A percentile compares a stretch with the other conserved stretches of the same genome.
These are phyloP conservation scores for Mycalesis mineus DNA, from an alignment of 2,888 invertebrate genomes.

Conservation along the genomic window DNA sequence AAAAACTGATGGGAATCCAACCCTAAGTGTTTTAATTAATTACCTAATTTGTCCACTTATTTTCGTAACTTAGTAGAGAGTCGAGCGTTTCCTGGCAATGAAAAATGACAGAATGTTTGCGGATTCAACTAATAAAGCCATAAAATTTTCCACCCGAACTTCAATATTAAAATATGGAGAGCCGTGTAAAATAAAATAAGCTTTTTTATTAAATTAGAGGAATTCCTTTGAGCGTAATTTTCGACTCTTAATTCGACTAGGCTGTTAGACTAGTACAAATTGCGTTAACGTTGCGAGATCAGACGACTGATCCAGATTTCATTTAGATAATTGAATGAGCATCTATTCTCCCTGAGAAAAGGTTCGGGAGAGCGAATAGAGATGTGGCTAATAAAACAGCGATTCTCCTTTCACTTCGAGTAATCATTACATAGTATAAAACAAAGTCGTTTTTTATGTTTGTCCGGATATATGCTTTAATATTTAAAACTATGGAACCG, in stretches of 20 bases:
- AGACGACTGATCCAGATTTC: constrained; percentile 69
- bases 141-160: not conserved
- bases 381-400: constrained; percentile 38
- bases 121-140: too few relatives aligned
- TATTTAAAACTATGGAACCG: too few relatives aligned
- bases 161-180: not conserved
- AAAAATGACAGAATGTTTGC: too few relatives aligned
- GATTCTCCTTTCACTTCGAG: constrained; percentile 3
- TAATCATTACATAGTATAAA: too few relatives aligned
- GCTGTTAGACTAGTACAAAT: constrained; percentile 55
- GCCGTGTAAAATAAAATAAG: not conserved
- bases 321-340: constrained; percentile 77
- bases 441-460: too few relatives aligned
- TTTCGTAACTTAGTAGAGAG: too few relatives aligned
- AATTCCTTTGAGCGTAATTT: constrained; percentile 31
- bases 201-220: constrained; percentile 14
- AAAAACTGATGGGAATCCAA: too few relatives aligned
- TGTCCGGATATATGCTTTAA: too few relatives aligned
- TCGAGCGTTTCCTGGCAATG: too few relatives aligned
- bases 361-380: constrained; percentile 45
- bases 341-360: constrained; percentile 69
- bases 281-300: constrained; percentile 67
- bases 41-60: too few relatives aligned
- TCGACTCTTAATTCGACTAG: constrained; percentile 47
- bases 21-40: too few relatives aligned